phyloP scores from a whole-genome alignment of 2,888 invertebrate species.

The Acronicta leporina region DNA sequence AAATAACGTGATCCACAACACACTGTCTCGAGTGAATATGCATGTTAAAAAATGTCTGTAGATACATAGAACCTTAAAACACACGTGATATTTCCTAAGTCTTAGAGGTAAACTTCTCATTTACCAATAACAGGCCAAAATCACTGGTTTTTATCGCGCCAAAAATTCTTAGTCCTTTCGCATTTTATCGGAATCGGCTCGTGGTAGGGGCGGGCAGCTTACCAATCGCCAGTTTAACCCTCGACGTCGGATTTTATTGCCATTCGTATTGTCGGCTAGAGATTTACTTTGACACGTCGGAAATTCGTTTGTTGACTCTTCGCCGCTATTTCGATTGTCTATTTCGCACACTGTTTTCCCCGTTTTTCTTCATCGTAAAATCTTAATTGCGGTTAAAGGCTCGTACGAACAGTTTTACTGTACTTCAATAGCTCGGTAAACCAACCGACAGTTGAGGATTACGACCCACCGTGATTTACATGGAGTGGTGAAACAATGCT shows the following conservation, averaged over 20 bases:
- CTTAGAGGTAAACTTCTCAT: neutral
- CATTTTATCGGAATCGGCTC: constrained; percentile 35
- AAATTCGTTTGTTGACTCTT: constrained; percentile 85
- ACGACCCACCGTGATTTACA: constrained; percentile 19
- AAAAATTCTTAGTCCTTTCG: constrained; percentile 20
- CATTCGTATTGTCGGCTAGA: constrained; percentile 86
- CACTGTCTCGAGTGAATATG: too few relatives aligned
- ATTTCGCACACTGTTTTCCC: constrained; percentile 63
- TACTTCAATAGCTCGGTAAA: constrained; percentile 26
- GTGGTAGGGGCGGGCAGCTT: constrained; percentile 76
- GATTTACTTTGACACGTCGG: constrained; percentile 87
- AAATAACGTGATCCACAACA: too few relatives aligned
- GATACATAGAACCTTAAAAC: too few relatives aligned
- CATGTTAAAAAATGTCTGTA: too few relatives aligned
- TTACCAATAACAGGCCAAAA: constrained; percentile 1
- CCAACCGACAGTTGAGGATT: constrained; percentile 33
- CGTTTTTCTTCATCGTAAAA: constrained; percentile 63
- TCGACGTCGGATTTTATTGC: constrained; percentile 84
- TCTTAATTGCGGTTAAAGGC: constrained; percentile 61
- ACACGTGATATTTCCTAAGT: too few relatives aligned
- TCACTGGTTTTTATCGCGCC: neutral
- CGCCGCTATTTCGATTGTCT: constrained; percentile 70
- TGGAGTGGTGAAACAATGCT: constrained; percentile 30
- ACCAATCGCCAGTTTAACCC: constrained; percentile 77
- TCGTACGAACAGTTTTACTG: constrained; percentile 41